Percentiles rank a stretch among this genome's conserved stretches.
Conservation (phyloP, 1,140 invertebrate genomes). For the Drosophila sulfurigaster region DNA sequence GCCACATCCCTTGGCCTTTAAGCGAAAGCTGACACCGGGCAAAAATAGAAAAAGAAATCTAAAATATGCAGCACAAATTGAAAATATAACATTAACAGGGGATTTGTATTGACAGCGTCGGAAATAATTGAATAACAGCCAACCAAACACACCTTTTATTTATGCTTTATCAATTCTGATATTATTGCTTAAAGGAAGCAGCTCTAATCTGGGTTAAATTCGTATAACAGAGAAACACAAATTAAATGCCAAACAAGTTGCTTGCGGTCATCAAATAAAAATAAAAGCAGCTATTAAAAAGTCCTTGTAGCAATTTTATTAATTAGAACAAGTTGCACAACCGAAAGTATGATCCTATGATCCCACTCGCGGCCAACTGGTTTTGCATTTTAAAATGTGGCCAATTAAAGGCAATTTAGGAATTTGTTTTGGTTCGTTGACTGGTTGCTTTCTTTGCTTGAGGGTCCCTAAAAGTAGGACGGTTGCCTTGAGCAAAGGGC, state of each 20-base stretch:
- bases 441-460: slow-evolving; percentile 3
- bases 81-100: slow-evolving; percentile 73
- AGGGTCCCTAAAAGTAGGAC: neutral
- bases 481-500: neutral
- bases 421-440: slow-evolving; percentile 52
- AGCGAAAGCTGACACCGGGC: slow-evolving; percentile 1
- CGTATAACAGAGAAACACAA: neutral
- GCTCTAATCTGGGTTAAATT: neutral
- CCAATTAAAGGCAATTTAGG: slow-evolving; percentile 75
- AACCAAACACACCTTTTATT: neutral
- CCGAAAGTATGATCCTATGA: slow-evolving; percentile 9
- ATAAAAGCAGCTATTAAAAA: slow-evolving; percentile 24
- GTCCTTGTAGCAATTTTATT: slow-evolving; percentile 25
- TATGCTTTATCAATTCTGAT: neutral
- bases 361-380: neutral
- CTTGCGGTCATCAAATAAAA: slow-evolving; percentile 29
- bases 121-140: slow-evolving; percentile 55
- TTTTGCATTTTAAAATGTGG: slow-evolving; percentile 46
- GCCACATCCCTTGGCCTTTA: slow-evolving; percentile 4
- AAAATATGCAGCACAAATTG: slow-evolving; percentile 73
- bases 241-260: neutral
- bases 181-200: neutral
- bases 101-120: slow-evolving; percentile 62
- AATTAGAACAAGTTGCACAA: slow-evolving; percentile 27
- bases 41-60: slow-evolving; percentile 29